A percentile compares a stretch with the other conserved stretches of the same genome.
Evolutionary conservation across 1,140 invertebrate species (phyloP).

Genomic region (Drosophila persimilis): DNA sequence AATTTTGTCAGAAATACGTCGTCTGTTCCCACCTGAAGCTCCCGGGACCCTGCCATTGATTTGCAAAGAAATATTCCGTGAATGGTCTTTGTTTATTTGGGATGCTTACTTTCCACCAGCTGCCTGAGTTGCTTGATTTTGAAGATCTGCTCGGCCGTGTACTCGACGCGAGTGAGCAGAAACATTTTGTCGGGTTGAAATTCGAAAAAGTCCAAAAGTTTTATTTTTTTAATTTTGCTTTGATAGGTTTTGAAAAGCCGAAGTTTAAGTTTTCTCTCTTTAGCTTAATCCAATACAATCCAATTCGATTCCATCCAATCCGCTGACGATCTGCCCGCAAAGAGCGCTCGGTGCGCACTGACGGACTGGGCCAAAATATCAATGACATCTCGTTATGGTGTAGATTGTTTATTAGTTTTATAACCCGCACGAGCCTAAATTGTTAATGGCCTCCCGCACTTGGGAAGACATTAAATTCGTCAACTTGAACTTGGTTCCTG

Average conservation of each 20-base stretch:
- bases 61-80: not conserved
- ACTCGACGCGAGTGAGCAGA: constrained; percentile 34
- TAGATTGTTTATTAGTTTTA: constrained; percentile 56
- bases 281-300: too few relatives aligned
- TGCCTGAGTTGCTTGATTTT: constrained; percentile 68
- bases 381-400: constrained; percentile 51
- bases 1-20: constrained; percentile 74
- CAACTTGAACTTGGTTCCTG: constrained; percentile 36
- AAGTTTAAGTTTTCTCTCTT: constrained; percentile 15
- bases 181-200: constrained; percentile 48
- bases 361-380: constrained; percentile 26
- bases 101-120: constrained; percentile 64
- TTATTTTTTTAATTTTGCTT: constrained; percentile 1
- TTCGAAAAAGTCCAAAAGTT: constrained; percentile 17
- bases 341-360: constrained; percentile 52
- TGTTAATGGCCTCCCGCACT: constrained; percentile 47
- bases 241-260: constrained; percentile 1
- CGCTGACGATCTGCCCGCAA: constrained; percentile 53
- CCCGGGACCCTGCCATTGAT: constrained; percentile 50
- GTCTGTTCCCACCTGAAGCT: constrained; percentile 65
- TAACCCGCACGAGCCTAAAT: constrained; percentile 40
- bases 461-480: not conserved
- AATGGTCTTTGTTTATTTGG: not conserved
- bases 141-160: constrained; percentile 50
- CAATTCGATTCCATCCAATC: constrained; percentile 3